Base-by-base conservation (phyloP, 2,888 invertebrate genomes). In the Drosophila monieri region DNA sequence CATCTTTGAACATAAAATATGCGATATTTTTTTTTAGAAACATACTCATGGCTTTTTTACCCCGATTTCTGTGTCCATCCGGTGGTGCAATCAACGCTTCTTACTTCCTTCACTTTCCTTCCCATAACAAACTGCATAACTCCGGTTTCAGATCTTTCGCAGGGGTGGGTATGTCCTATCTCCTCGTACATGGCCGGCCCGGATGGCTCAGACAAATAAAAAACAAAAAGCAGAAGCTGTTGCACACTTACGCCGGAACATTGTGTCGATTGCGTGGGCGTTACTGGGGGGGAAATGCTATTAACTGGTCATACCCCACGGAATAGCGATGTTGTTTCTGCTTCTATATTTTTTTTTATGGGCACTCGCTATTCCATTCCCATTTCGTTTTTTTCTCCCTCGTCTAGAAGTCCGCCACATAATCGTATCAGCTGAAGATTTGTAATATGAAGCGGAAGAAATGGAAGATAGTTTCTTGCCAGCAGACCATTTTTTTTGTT, bases 391-490 rank as follows among this genome's bases (percentile, higher is more conserved):
- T 18, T 47, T 53, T 60, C 27, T 49, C 27, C 32, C 10, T n/a
- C 14, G 48, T 52, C 54, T 60, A 43, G 39, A 47, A 64, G 43
- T 35, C 58, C 25, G 57, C 43, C 37, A 44, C 68, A 71, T 87
- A 87, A 85, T 85, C 83, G 80, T 73, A 88, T 88, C 74, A 83
- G 48, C 59, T 39, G 67, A 62, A 73, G 77, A 85, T 85, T 81
- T 77, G 73, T 78, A 78, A 77, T 74, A 75, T 62, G 73, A 77
- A 73, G 69, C 78, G 76, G 72, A 85, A 79, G 83, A 56, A 74
- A 73, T 73, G 62, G 51, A 56, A 14, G 61, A 62, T 64, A 46
- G 62, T 52, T 64, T 52, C 25, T 41, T 25, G 18, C 39, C 61
- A 52, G 51, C 54, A 54, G 44, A 59, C 44, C 9, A 23, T 23